phyloP scores from a whole-genome alignment of 2,888 invertebrate species.

The Allygus modestus region DNA sequence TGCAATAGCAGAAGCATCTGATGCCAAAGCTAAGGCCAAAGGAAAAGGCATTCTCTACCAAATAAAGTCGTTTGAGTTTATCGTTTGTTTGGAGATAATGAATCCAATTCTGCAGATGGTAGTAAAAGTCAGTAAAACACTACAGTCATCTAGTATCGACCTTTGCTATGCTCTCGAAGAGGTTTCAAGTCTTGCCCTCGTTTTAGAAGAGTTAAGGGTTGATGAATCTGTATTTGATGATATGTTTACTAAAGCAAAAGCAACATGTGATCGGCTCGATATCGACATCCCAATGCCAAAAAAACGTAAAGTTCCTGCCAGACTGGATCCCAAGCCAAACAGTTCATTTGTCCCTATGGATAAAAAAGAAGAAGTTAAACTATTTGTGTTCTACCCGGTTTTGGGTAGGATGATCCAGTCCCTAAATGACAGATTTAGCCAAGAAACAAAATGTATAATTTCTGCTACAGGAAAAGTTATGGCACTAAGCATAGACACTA shows the following conservation, averaged over 20 bases:
- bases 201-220: neutral
- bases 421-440: too few relatives aligned
- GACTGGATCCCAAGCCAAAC: too few relatives aligned
- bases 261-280: neutral
- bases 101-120: constrained; percentile 13
- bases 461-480: too few relatives aligned
- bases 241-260: neutral
- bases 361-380: too few relatives aligned
- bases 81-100: constrained; percentile 4
- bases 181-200: neutral
- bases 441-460: too few relatives aligned
- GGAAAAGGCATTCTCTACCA: constrained; percentile 26
- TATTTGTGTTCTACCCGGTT: too few relatives aligned
- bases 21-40: constrained; percentile 12
- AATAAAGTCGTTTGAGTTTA: constrained; percentile 11
- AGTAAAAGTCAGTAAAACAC: constrained; percentile 1
- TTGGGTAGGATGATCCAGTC: too few relatives aligned
- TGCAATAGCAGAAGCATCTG: neutral
- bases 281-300: constrained; percentile 18
- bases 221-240: constrained; percentile 4
- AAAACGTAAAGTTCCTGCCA: neutral
- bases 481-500: too few relatives aligned
- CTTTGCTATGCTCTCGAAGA: neutral
- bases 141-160: neutral
- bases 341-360: too few relatives aligned